phyloP scores from a whole-genome alignment of 2,888 invertebrate genomes.

The Pheosia tremula region DNA sequence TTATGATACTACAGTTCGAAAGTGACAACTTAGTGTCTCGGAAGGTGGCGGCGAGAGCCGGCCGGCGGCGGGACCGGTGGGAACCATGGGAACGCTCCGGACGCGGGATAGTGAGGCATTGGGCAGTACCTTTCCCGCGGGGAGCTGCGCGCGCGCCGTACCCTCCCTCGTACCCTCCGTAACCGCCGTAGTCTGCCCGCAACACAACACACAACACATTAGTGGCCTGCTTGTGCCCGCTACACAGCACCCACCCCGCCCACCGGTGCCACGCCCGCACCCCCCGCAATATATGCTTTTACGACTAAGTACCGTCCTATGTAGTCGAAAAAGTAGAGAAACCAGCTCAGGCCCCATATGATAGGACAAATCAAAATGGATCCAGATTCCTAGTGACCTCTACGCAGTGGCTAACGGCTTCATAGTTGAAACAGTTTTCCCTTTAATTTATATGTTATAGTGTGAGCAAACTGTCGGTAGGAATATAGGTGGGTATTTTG shows the following conservation, averaged over 20 bases:
- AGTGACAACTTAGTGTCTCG: not conserved
- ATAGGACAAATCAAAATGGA: too few relatives aligned
- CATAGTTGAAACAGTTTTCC: too few relatives aligned
- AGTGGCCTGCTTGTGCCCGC: slow-evolving; percentile 62
- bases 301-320: not conserved
- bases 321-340: not conserved
- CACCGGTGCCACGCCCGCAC: not conserved
- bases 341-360: too few relatives aligned
- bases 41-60: not conserved
- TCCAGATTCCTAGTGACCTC: too few relatives aligned
- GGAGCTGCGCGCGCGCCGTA: slow-evolving; percentile 94
- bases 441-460: too few relatives aligned
- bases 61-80: not conserved
- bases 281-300: not conserved
- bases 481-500: slow-evolving; percentile 48
- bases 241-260: slow-evolving; percentile 11
- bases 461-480: slow-evolving; percentile 45
- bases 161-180: slow-evolving; percentile 95
- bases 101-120: slow-evolving; percentile 32
- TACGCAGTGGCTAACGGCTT: too few relatives aligned
- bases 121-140: slow-evolving; percentile 93
- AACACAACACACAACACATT: slow-evolving; percentile 83
- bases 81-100: slow-evolving; percentile 2
- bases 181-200: slow-evolving; percentile 93
- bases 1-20: too few relatives aligned